Base-by-base conservation (phyloP, 23 tunicate species). In the Halocynthia aurantium region DNA sequence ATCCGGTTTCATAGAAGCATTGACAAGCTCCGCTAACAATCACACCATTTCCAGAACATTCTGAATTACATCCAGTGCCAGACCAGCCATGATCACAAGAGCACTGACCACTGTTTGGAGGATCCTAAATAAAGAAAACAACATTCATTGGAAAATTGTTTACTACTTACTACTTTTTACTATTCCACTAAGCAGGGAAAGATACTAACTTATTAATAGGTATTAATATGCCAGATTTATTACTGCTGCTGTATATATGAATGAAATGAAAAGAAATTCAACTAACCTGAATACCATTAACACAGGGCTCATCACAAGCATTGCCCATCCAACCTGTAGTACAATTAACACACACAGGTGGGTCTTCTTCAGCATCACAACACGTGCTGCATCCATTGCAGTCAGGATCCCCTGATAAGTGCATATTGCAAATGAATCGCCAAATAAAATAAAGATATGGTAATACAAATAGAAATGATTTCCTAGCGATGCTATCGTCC, bases 21-120 rank as follows among this genome's bases (percentile, higher is more conserved):
- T 57, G 62, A 57, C 80, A 76, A 76, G 61, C 67, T 6, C 80
- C 80, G 22, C 61, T 68, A 15, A 55, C 65, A 7, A 58, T 56
- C 1, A 50, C 21, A 7, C 80, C 80, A 57, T 76, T 67, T 56
- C 68, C 80, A 21, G 80, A 76, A 57, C 80, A 76, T 56, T 76
- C 80, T 7, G 80, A 76, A 22, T 76, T 22, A 22, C 80, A 76
- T 56, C 80, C 80, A 12, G 50, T 8, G 8, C 80, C 80, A 8
- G 80, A 44, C 80, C 80, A 76, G 10, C 80, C 80, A 19, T 52
- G 67, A 19, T 76, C 66, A 19, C 80, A 76, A 6, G 61, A 10
- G 31, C 80, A 76, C 5, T 76, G 60, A 11, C 80, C 80, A 22
- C 80, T 76, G 80, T 76, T 76, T 56, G 80, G 62, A 19, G 80